Conservation (phyloP, 2,113 vertebrate genomes). For the Hydrolagus affinis region DNA sequence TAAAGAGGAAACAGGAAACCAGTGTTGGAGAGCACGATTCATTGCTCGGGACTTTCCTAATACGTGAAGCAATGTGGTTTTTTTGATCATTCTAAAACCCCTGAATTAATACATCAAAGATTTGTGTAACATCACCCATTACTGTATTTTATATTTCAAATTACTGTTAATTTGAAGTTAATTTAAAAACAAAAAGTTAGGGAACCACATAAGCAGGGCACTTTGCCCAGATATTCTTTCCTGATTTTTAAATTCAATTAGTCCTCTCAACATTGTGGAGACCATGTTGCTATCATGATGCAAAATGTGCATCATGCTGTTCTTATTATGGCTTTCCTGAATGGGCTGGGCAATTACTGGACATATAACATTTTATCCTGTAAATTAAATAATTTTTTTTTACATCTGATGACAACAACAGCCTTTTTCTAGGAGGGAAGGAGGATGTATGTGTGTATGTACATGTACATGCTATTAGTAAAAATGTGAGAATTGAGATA, state of each 20-base stretch:
- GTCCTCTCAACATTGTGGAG: background rate
- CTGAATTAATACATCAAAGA: background rate
- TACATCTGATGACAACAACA: no score
- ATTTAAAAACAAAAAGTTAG: background rate
- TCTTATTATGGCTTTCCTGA: background rate
- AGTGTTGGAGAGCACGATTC: no score
- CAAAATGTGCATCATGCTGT: background rate
- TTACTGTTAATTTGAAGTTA: background rate
- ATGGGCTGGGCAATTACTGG: background rate
- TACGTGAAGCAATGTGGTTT: constrained; percentile 5
- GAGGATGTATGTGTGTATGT: no score
- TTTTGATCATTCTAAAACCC: constrained; percentile 15
- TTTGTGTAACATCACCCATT: background rate
- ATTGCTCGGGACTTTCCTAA: constrained; percentile 19
- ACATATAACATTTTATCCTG: background rate
- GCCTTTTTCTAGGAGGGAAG: no score
- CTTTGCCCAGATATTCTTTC: background rate
- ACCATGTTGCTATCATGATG: background rate
- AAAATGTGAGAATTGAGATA: no score
- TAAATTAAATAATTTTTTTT: background rate
- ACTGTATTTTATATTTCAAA: background rate
- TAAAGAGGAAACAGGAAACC: constrained; percentile 21
- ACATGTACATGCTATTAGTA: no score
- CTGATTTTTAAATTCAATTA: background rate
- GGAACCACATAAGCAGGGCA: background rate